Evolutionary conservation across 2,888 invertebrate genomes (phyloP), one percentile per base, ranked within the genome.

Genomic region (Latrodectus hesperus): DNA sequence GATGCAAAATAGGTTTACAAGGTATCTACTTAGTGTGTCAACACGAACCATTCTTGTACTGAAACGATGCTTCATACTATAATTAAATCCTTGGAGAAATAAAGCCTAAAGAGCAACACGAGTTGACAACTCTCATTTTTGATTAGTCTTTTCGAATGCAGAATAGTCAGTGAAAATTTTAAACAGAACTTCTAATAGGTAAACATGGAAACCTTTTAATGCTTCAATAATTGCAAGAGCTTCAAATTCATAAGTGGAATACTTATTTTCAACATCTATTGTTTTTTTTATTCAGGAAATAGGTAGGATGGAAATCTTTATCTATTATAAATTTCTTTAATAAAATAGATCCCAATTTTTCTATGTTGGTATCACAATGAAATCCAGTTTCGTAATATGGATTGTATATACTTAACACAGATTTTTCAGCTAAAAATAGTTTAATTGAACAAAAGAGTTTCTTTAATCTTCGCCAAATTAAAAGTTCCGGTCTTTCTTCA

Each of bases 401-500:
- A 6, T 81, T 55, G 12, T 64, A 86, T 10, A 81, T 80, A 12
- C 38, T 10, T 3, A 79, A 26, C 4, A 67, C 85, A n/a, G 72
- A 65, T 14, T 75, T 60, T 3, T 26, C 17, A 16, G 71, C 14
- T n/a, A 86, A 22, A 10, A 70, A 9, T n/a, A 38, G 8, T 22
- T 86, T 81, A 81, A 51, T 9, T 51, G 22, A 26, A 38, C 11
- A 53, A 86, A 86, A 1, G 68, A 17, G 8, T 38, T 17, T 49
- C 16, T 55, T 64, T 81, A 14, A 1, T 65, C 26, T 17, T 49
- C n/a, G 0, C 16, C n/a, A 12, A 86, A 81, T 26, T 52, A 3
- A 22, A 81, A 86, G n/a, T 14, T 17, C n/a, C 16, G 8, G 14
- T 76, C 76, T 52, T 86, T n/a, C n/a, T n/a, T n/a, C n/a, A n/a